Percentiles rank a stretch among this genome's conserved stretches.
phyloP scores from a whole-genome alignment of 2,113 vertebrate species.

The Casuarius casuarius region DNA sequence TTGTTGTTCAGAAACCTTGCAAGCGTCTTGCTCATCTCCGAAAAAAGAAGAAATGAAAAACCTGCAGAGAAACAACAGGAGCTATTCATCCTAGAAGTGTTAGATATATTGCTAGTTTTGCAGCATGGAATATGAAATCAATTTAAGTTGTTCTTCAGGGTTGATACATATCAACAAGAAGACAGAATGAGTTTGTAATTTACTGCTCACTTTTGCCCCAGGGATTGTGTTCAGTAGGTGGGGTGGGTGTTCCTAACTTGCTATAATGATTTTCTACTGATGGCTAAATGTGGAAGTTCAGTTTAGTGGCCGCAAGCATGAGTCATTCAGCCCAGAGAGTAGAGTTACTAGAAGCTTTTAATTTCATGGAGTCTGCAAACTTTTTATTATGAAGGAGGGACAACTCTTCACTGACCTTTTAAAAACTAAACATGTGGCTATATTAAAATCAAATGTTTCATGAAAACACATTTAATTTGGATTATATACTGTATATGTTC shows the following conservation, averaged over 20 bases:
- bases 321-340: neutral
- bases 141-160: neutral
- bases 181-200: neutral
- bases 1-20: neutral
- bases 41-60: neutral
- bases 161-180: neutral
- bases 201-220: neutral
- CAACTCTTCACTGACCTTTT: neutral
- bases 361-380: neutral
- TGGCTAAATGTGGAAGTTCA: neutral
- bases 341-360: neutral
- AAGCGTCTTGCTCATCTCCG: neutral
- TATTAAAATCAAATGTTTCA: neutral
- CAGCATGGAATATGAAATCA: neutral
- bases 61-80: neutral
- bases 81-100: neutral
- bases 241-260: neutral
- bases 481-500: neutral
- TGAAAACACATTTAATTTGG: neutral
- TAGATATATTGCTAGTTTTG: neutral
- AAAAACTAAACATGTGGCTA: neutral
- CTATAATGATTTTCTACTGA: neutral
- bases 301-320: neutral
- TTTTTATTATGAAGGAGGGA: neutral
- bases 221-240: neutral